Conservation (phyloP, 2,888 invertebrate genomes). For the Apamea monoglypha region DNA sequence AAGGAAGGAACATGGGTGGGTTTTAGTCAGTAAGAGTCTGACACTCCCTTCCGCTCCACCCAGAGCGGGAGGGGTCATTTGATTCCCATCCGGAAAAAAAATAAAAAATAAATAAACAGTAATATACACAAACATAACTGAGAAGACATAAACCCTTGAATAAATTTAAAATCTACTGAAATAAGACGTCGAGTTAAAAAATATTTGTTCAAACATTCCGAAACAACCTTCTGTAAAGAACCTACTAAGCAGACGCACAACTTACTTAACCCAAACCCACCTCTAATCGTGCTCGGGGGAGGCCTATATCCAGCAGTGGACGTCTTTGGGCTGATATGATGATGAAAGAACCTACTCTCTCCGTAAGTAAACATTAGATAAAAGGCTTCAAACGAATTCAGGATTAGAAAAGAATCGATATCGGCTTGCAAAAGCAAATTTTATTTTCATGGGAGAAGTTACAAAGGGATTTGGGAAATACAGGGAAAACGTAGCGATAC, state of each 20-base stretch:
- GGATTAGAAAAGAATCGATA: slow-evolving; percentile 42
- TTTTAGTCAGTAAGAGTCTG: too few species aligned
- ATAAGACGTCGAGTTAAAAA: neutral
- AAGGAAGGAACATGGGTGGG: too few species aligned
- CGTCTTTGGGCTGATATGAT: too few species aligned
- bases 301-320: too few species aligned
- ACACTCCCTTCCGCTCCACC: too few species aligned
- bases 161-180: neutral
- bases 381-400: slow-evolving; percentile 36
- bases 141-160: neutral
- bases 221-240: too few species aligned
- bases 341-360: neutral
- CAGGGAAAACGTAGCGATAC: slow-evolving; percentile 10
- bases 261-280: too few species aligned
- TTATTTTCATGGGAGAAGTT: slow-evolving; percentile 41
- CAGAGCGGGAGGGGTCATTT: too few species aligned
- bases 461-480: slow-evolving; percentile 44
- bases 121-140: neutral
- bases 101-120: neutral
- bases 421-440: slow-evolving; percentile 45
- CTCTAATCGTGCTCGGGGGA: too few species aligned
- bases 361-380: slow-evolving; percentile 28
- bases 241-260: too few species aligned
- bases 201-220: neutral
- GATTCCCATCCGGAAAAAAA: too few species aligned